Percentiles rank a stretch among this genome's conserved stretches.
Conservation (phyloP, 1,140 invertebrate species). For the Pseudomyrmex flavicornis region DNA sequence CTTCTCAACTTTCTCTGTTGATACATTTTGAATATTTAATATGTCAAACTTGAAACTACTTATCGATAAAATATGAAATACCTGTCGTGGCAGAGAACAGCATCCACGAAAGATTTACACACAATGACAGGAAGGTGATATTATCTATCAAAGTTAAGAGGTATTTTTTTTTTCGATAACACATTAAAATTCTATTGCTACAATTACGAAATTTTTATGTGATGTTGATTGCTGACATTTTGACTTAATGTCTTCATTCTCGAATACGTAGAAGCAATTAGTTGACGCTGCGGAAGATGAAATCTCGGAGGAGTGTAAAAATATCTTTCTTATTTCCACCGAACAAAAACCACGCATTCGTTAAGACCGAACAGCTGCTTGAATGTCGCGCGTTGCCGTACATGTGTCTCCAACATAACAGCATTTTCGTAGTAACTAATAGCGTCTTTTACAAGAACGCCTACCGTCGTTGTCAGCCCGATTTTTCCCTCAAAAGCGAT, state of each 20-base stretch:
- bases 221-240: not conserved
- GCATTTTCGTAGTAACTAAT: constrained; percentile 52
- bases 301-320: constrained; percentile 25
- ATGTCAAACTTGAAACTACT: not conserved
- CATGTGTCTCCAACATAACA: constrained; percentile 26
- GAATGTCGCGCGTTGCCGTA: constrained; percentile 42
- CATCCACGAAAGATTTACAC: not conserved
- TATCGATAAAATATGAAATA: too few species aligned
- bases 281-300: not conserved
- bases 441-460: constrained; percentile 49
- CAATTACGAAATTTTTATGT: not conserved
- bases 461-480: constrained; percentile 38
- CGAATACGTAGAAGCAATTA: not conserved
- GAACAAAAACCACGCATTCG: constrained; percentile 25
- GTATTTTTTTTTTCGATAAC: not conserved
- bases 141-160: not conserved
- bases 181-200: not conserved
- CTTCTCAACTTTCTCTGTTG: not conserved
- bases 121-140: not conserved
- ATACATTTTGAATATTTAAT: not conserved
- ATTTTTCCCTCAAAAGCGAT: constrained; percentile 60
- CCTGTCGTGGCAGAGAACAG: too few species aligned
- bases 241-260: not conserved
- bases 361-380: constrained; percentile 42
- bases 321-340: constrained; percentile 24